Evolutionary conservation across 2,888 invertebrate species (phyloP), one percentile per base, ranked within the genome.

Genomic region (Chrysolina americana): DNA sequence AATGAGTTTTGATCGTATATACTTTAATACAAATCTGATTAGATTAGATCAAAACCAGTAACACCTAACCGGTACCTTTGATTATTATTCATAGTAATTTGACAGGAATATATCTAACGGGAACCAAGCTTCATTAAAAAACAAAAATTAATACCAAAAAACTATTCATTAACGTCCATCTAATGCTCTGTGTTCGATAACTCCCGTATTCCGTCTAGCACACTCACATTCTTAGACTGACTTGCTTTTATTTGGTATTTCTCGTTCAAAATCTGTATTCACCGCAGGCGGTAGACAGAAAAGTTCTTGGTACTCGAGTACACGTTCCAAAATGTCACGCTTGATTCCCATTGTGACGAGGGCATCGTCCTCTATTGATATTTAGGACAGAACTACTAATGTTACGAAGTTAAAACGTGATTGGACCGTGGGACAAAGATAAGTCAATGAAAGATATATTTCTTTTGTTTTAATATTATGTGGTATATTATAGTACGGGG

Each of bases 191-290:
- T 36, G 36, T 36, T 36, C 8, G 36, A 36, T 36, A 36, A 36
- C 36, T 36, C 4, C 36, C 36, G 36, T 6, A 36, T 36, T 36
- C 36, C 8, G 36, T 36, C 36, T 11, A 6, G n/a, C 15, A 5
- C 19, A 48, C 15, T 56, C 2, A 59, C 15, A 36, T 59, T 59
- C 59, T 6, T 3, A 15, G 11, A n/a, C 28, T 9, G 59, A 6
- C 59, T 59, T 59, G 36, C n/a, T 15, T 59, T 59, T 28, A 59
- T 59, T 59, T 28, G n/a, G 59, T 59, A 59, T n/a, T 59, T n/a
- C 59, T 17, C 9, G 15, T 23, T 59, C 17, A 36, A 6, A 8
- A 36, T 28, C 17, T 59, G 59, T 59, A 59, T 36, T 59, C 59
- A 28, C 10, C 36, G 59, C 10, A 59, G 9, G n/a, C 59, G 9